phyloP scores from a whole-genome alignment of 2,113 vertebrate genomes.

The Hemibates koningsi region DNA sequence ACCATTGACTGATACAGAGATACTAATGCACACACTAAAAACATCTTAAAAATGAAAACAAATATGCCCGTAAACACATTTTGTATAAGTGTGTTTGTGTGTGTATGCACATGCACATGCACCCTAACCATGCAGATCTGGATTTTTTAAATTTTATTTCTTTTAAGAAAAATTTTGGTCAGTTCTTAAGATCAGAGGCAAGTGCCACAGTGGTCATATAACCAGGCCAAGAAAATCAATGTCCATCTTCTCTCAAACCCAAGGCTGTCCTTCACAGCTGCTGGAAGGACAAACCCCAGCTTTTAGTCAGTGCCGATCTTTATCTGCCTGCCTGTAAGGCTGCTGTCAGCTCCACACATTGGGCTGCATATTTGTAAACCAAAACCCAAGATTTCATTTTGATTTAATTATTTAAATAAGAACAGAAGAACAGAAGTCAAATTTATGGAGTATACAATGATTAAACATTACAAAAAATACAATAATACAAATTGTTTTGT shows the following conservation, averaged over 20 bases:
- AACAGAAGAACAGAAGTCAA: neutral
- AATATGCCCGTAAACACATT: conserved; percentile 46
- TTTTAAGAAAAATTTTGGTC: neutral
- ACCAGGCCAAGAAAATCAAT: conserved; percentile 47
- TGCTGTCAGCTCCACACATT: neutral
- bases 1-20: neutral
- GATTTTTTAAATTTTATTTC: neutral
- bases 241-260: conserved; percentile 28
- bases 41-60: neutral
- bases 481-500: neutral
- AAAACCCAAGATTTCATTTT: neutral
- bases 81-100: neutral
- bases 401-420: neutral
- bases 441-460: neutral
- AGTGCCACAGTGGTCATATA: conserved; percentile 17
- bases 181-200: conserved; percentile 15
- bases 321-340: conserved; percentile 31
- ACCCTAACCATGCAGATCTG: neutral
- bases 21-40: neutral
- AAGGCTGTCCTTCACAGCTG: conserved; percentile 49
- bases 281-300: conserved; percentile 54
- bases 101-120: neutral
- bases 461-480: neutral
- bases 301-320: conserved; percentile 32
- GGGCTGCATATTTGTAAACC: neutral